Conservation (phyloP, 2,888 invertebrate genomes). For the Vandiemenella viatica region DNA sequence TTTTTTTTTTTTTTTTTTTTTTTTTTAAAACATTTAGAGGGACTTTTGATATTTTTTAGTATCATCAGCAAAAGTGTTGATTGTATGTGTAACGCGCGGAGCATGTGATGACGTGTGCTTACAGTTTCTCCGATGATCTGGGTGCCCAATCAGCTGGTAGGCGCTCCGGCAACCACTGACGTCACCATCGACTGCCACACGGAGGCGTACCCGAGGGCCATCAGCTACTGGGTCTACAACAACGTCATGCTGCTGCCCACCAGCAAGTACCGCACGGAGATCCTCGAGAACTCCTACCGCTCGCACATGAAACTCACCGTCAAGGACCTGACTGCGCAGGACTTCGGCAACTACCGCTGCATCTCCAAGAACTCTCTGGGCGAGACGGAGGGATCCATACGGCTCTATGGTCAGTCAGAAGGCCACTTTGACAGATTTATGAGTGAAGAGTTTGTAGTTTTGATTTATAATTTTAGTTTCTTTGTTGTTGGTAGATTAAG, state of each 20-base stretch:
- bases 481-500: too few species aligned
- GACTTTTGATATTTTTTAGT: too few species aligned
- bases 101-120: too few species aligned
- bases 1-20: too few species aligned
- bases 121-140: constrained; percentile 87
- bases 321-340: constrained; percentile 62
- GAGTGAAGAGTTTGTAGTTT: too few species aligned
- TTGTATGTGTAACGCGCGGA: too few species aligned
- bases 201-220: constrained; percentile 80
- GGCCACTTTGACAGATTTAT: too few species aligned
- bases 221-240: constrained; percentile 85
- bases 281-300: constrained; percentile 73
- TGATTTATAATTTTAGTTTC: too few species aligned
- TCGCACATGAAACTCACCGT: constrained; percentile 82
- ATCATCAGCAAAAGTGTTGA: too few species aligned
- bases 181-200: constrained; percentile 87
- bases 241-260: constrained; percentile 79
- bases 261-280: constrained; percentile 72
- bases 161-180: constrained; percentile 78
- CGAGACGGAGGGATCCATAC: constrained; percentile 83
- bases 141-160: constrained; percentile 86
- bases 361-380: constrained; percentile 87
- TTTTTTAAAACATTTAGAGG: too few species aligned
- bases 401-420: constrained; percentile 67
- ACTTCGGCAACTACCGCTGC: constrained; percentile 84